Base-by-base conservation (phyloP, 2,113 vertebrate genomes). In the Percopsis transmontana region DNA sequence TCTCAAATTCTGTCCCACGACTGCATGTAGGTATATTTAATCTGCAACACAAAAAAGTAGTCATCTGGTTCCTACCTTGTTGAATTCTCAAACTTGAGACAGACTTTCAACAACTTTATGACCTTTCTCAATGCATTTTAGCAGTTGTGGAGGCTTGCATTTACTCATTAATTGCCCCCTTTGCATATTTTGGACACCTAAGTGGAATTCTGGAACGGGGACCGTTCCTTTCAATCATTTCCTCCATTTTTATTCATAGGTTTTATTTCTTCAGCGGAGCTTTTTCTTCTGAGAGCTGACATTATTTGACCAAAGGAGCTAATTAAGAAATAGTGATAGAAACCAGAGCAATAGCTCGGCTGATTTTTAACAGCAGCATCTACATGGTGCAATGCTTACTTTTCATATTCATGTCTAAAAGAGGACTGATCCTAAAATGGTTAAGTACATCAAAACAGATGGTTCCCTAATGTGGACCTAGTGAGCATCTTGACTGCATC, bases 391-490 rank as follows among this genome's bases (percentile, higher is more conserved):
- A 47, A n/a, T 24, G 65, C 1, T 24, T 21, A 16, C 1, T 39
- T 54, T 68, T 52, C 3, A 0, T 11, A n/a, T 9, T 19, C 33
- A 27, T 68, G 16, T 56, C 56, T 10, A 18, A 33, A 40, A 58
- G 2, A 54, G 62, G 6, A 7, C 41, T 60, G 24, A 44, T 18
- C n/a, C 57, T 15, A 42, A 41, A 59, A 67, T 7, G 13, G 44
- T 42, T 52, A 41, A 74, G 69, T 8, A 62, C 9, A 68, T 16
- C 27, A n/a, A 64, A 40, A 57, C 58, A 72, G 14, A 67, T 50
- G 8, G 40, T 48, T 64, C 48, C 24, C 60, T 70, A 77, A 48
- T 69, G 57, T 62, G 59, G 54, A 53, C 45, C 61, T 58, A 72
- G 27, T n/a, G 40, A 51, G 45, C 45, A 66, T 58, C 50, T 66